These are phyloP conservation scores for Argyrosomus japonicus DNA, from an alignment of 2,113 vertebrate genomes.

Conservation along the genomic window DNA sequence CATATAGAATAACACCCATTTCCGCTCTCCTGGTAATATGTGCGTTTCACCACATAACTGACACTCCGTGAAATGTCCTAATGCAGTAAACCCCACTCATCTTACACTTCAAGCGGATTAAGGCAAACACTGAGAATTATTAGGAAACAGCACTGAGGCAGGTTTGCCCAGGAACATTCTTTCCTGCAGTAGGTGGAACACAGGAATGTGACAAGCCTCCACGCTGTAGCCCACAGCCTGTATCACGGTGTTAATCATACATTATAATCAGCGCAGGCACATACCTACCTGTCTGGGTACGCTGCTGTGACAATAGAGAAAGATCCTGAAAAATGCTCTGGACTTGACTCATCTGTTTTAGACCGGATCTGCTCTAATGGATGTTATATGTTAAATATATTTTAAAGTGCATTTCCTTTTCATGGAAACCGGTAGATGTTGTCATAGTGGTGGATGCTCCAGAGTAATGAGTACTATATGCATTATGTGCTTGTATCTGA, in stretches of 20 bases:
- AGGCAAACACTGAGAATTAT: constrained; percentile 20
- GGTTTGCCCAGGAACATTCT: constrained; percentile 49
- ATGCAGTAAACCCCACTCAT: constrained; percentile 49
- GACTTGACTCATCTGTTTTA: neutral
- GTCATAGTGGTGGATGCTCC: neutral
- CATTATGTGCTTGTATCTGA: no score
- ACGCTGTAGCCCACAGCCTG: constrained; percentile 19
- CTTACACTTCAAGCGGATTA: constrained; percentile 57
- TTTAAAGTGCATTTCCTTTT: neutral
- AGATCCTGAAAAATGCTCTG: neutral
- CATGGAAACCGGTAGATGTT: neutral
- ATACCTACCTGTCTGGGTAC: constrained; percentile 54
- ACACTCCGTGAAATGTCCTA: constrained; percentile 26
- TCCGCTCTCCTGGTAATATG: neutral
- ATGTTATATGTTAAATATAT: neutral
- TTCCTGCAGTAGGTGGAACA: constrained; percentile 20
- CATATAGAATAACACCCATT: neutral
- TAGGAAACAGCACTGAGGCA: constrained; percentile 16
- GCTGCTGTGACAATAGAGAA: neutral
- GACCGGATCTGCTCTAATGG: neutral
- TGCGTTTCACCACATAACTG: constrained; percentile 12
- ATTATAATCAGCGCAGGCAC: constrained; percentile 31
- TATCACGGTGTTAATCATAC: constrained; percentile 44
- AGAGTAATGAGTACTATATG: no score
- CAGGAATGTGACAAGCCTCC: constrained; percentile 61